Conservation (phyloP, 2,888 invertebrate genomes). For the Exocentrus adspersus region DNA sequence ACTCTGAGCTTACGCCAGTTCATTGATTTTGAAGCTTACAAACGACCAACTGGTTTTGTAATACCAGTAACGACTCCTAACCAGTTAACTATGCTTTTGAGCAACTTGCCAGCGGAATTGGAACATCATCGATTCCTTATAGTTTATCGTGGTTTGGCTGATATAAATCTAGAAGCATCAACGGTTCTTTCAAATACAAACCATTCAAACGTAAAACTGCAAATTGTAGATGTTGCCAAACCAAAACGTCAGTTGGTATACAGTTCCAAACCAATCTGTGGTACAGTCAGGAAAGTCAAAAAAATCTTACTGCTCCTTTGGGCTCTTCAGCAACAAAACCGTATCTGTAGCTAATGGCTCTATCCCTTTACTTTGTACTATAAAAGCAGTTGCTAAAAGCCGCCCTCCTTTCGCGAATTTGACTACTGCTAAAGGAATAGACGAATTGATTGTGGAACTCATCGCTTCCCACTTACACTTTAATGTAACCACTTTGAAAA, state of each 20-base stretch:
- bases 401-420: not conserved
- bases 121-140: not conserved
- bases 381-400: not conserved
- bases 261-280: not conserved
- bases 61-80: not conserved
- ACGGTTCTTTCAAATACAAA: too few species aligned
- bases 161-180: too few species aligned
- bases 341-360: not conserved
- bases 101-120: not conserved
- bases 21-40: not conserved
- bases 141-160: not conserved
- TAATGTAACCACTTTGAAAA: not conserved
- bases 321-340: not conserved
- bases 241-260: not conserved
- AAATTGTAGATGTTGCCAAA: too few species aligned
- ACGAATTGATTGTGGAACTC: not conserved
- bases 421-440: not conserved
- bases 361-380: not conserved
- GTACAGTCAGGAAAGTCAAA: not conserved
- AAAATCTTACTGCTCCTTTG: not conserved
- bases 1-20: not conserved
- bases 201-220: too few species aligned
- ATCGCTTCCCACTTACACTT: not conserved
- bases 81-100: not conserved
- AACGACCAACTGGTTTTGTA: not conserved